phyloP scores from a whole-genome alignment of 2,113 vertebrate species.

The cattle (Bos taurus) region DNA sequence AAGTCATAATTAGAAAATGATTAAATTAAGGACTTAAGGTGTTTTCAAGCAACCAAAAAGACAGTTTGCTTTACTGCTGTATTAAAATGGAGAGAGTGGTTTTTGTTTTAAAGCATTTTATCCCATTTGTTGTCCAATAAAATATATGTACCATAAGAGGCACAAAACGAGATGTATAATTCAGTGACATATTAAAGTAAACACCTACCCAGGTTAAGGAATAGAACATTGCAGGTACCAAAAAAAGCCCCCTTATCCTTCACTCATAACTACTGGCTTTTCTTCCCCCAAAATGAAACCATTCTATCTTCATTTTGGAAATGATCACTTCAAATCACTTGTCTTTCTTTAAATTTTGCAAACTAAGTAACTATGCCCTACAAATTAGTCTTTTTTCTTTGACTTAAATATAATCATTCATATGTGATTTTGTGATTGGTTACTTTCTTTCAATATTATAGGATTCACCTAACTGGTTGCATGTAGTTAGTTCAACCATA shows the following conservation, averaged over 20 bases:
- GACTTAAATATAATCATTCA: not conserved
- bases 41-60: not conserved
- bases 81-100: constrained; percentile 11
- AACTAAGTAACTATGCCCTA: not conserved
- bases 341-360: not conserved
- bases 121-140: not conserved
- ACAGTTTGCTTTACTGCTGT: not conserved
- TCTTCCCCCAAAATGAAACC: not conserved
- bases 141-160: not conserved
- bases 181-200: not conserved
- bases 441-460: not conserved
- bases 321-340: not conserved
- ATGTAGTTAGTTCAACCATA: not conserved
- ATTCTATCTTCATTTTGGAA: not conserved
- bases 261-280: no score
- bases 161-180: not conserved
- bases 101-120: not conserved
- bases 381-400: not conserved
- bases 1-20: constrained; percentile 8
- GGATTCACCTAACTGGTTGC: not conserved
- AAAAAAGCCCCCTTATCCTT: not conserved
- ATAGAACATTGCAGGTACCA: not conserved
- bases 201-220: not conserved
- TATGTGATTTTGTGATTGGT: not conserved
- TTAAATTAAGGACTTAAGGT: not conserved